Percentiles rank a stretch among this genome's conserved stretches.
Evolutionary conservation across 2,113 vertebrate genomes (phyloP).

Genomic region (Thalassarche chlororhynchos): DNA sequence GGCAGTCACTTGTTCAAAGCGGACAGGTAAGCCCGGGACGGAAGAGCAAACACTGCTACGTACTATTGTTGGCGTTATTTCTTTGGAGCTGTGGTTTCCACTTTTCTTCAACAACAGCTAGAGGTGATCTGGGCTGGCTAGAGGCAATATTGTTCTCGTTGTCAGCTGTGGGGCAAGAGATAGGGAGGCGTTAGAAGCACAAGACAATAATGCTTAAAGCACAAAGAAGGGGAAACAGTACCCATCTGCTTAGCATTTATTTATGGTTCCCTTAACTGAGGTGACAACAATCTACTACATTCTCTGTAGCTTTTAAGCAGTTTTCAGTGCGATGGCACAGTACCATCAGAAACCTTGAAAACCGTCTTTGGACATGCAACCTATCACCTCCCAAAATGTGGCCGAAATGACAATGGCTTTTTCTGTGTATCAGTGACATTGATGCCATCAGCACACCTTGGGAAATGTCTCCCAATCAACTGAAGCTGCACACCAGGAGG

Average conservation of each 20-base stretch:
- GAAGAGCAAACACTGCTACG: constrained; percentile 46
- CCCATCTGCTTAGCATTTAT: background rate
- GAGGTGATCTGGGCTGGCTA: constrained; percentile 85
- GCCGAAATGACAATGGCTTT: background rate
- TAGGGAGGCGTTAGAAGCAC: constrained; percentile 4
- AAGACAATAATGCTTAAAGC: background rate
- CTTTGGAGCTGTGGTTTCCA: constrained; percentile 91
- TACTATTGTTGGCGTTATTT: constrained; percentile 91
- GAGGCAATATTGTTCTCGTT: constrained; percentile 93
- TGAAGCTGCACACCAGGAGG: background rate
- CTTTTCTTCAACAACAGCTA: constrained; percentile 84
- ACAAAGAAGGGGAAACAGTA: background rate
- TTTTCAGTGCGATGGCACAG: background rate
- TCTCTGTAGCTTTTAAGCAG: background rate
- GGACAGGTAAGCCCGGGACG: background rate
- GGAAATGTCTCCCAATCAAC: background rate
- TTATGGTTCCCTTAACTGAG: background rate
- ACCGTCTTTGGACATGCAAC: background rate
- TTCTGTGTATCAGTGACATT: background rate
- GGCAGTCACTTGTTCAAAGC: background rate
- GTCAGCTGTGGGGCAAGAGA: constrained; percentile 83
- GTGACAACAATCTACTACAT: background rate
- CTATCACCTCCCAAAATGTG: background rate
- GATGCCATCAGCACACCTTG: background rate
- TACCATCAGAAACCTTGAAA: background rate